Percentiles rank a stretch among this genome's conserved stretches.
phyloP scores from a whole-genome alignment of 2,113 vertebrate genomes.

The Vulpes ferrilata region DNA sequence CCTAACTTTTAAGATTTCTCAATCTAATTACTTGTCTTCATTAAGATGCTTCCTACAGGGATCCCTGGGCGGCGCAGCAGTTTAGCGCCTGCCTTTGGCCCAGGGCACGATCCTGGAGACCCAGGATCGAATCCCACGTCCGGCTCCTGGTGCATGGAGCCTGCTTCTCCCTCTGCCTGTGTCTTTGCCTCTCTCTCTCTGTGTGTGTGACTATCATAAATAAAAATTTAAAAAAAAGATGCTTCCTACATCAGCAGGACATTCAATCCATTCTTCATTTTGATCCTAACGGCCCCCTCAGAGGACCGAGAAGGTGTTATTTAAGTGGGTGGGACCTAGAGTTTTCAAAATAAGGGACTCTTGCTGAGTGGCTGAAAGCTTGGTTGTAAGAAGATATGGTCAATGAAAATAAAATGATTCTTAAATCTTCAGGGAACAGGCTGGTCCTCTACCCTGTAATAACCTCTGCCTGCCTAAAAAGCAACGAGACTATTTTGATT shows the following conservation, averaged over 20 bases:
- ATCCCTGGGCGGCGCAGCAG: no score
- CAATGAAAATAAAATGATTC: slow-evolving; percentile 19
- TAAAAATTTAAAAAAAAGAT: not conserved
- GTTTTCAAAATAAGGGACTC: slow-evolving; percentile 35
- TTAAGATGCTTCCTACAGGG: not conserved
- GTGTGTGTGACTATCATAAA: no score
- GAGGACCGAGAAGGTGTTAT: not conserved
- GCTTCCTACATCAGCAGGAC: not conserved
- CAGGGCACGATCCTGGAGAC: no score
- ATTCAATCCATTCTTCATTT: slow-evolving; percentile 17
- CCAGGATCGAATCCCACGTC: no score
- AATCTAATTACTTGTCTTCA: not conserved
- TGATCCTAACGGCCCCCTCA: not conserved
- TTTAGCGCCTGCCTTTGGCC: no score
- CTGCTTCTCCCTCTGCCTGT: no score
- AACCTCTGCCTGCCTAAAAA: not conserved
- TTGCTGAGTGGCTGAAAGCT: not conserved
- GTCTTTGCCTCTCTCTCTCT: no score
- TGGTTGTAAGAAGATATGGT: slow-evolving; percentile 4
- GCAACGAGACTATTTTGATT: slow-evolving; percentile 6
- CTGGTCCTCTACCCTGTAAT: not conserved
- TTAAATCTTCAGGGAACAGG: not conserved
- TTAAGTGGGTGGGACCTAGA: not conserved
- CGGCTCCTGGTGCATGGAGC: no score
- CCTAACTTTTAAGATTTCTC: slow-evolving; percentile 34